A percentile compares a stretch with the other conserved stretches of the same genome.
Evolutionary conservation across 2,888 invertebrate species (phyloP).

Genomic region (Drosophila peninsularis): DNA sequence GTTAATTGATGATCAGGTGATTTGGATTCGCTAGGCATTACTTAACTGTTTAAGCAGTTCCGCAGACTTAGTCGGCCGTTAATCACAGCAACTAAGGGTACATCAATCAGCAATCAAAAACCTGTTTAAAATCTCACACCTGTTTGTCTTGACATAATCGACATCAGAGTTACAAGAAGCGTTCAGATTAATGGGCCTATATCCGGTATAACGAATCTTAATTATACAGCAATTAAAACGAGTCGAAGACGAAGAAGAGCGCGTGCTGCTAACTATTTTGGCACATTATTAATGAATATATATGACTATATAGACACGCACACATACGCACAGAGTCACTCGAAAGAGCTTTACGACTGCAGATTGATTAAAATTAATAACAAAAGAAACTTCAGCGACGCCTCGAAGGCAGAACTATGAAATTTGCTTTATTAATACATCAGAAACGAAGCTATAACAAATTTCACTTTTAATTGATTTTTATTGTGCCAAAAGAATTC

Average conservation of each 20-base stretch:
- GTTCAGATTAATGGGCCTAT: slow-evolving; percentile 61
- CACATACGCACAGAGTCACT: background rate
- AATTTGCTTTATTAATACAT: slow-evolving; percentile 52
- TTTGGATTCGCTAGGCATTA: slow-evolving; percentile 1
- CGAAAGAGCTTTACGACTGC: slow-evolving; percentile 7
- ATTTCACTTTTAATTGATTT: slow-evolving; percentile 75
- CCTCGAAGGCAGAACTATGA: slow-evolving; percentile 27
- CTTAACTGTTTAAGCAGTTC: slow-evolving; percentile 34
- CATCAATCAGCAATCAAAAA: slow-evolving; percentile 58
- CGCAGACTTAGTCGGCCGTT: background rate
- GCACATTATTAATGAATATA: slow-evolving; percentile 65
- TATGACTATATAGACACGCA: slow-evolving; percentile 17
- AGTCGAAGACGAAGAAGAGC: slow-evolving; percentile 16
- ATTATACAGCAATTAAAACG: slow-evolving; percentile 58
- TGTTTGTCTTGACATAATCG: slow-evolving; percentile 5
- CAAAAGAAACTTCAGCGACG: slow-evolving; percentile 14
- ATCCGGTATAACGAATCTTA: slow-evolving; percentile 76
- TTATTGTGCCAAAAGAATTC: slow-evolving; percentile 46
- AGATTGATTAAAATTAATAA: slow-evolving; percentile 46
- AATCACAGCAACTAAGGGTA: slow-evolving; percentile 27
- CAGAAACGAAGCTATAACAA: slow-evolving; percentile 22
- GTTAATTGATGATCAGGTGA: slow-evolving; percentile 4
- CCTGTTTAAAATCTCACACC: slow-evolving; percentile 30
- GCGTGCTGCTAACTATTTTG: slow-evolving; percentile 57
- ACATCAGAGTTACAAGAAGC: slow-evolving; percentile 38